Evolutionary conservation across 1,140 invertebrate species (phyloP).

Genomic region (Zaprionus kolodkinae): DNA sequence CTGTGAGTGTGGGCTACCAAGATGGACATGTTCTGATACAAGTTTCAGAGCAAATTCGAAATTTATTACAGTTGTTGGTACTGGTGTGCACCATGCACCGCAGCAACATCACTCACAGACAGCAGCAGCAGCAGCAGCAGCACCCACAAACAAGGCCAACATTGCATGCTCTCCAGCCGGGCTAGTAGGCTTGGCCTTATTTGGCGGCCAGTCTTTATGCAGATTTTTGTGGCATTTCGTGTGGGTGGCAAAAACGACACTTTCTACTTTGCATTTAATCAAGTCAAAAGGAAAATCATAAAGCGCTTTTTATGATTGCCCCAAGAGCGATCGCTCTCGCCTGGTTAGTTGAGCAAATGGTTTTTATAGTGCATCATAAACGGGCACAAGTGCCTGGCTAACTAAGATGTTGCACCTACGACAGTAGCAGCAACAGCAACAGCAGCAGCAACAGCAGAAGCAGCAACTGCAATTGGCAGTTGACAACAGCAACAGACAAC

Average conservation of each 20-base stretch:
- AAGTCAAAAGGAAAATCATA: slow-evolving; percentile 35
- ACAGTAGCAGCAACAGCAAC: slow-evolving; percentile 8
- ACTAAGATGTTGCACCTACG: slow-evolving; percentile 45
- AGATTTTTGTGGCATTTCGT: slow-evolving; percentile 41
- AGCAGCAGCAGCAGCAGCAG: slow-evolving; percentile 44
- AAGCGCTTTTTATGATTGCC: slow-evolving; percentile 45
- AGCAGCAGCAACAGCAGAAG: slow-evolving; percentile 17
- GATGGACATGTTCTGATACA: slow-evolving; percentile 82
- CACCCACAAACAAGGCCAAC: slow-evolving; percentile 63
- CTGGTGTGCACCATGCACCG: slow-evolving; percentile 24
- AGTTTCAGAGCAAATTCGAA: slow-evolving; percentile 81
- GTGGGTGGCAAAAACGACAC: slow-evolving; percentile 69
- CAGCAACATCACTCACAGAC: slow-evolving; percentile 60
- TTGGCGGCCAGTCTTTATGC: slow-evolving; percentile 66
- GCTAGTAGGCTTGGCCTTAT: slow-evolving; percentile 58
- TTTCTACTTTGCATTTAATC: slow-evolving; percentile 67
- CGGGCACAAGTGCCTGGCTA: slow-evolving; percentile 25
- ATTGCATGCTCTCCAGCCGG: slow-evolving; percentile 37
- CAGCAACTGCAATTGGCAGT: slow-evolving; percentile 70
- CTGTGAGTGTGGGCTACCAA: slow-evolving; percentile 63
- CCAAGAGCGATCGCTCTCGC: slow-evolving; percentile 48
- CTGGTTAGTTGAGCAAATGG: slow-evolving; percentile 52
- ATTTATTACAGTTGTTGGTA: slow-evolving; percentile 61
- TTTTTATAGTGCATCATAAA: slow-evolving; percentile 63
- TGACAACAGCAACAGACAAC: slow-evolving; percentile 70